Conservation (phyloP, 2,113 vertebrate genomes). For the Gopherus flavomarginatus region DNA sequence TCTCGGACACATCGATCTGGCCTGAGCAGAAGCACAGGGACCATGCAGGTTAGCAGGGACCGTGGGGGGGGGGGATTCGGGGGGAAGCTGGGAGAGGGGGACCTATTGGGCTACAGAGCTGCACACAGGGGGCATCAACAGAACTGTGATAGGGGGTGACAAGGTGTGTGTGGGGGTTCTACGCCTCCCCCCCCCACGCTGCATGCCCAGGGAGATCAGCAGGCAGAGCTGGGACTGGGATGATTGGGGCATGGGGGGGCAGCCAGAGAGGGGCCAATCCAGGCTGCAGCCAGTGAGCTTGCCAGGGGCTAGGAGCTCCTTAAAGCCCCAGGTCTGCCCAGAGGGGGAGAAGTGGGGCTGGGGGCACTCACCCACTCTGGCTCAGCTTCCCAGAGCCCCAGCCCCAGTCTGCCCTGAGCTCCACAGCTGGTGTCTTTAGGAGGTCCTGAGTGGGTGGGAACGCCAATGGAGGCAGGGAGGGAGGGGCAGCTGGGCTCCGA, state of each 20-base stretch:
- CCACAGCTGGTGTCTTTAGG: neutral
- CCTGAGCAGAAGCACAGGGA: slow-evolving; percentile 72
- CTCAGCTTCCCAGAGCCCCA: neutral
- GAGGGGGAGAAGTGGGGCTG: neutral
- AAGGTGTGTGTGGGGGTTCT: neutral
- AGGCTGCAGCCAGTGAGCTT: neutral
- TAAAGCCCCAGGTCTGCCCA: neutral
- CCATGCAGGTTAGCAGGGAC: neutral
- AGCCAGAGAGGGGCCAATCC: neutral
- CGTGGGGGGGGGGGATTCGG: neutral
- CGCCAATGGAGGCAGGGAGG: neutral
- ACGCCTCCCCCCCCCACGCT: no score
- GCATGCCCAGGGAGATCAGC: no score
- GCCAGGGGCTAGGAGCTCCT: no score
- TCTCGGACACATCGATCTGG: slow-evolving; percentile 87
- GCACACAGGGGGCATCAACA: neutral
- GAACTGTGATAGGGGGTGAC: neutral
- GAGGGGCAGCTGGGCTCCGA: neutral
- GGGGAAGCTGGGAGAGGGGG: neutral
- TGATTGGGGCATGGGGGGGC: no score
- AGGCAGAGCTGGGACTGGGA: neutral
- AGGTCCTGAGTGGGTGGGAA: neutral
- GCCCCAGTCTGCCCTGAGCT: neutral
- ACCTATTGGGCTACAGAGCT: neutral
- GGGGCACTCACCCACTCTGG: neutral